Conservation (phyloP, 2,797 vertebrate genomes). For the Leontocebus nigricollis region DNA sequence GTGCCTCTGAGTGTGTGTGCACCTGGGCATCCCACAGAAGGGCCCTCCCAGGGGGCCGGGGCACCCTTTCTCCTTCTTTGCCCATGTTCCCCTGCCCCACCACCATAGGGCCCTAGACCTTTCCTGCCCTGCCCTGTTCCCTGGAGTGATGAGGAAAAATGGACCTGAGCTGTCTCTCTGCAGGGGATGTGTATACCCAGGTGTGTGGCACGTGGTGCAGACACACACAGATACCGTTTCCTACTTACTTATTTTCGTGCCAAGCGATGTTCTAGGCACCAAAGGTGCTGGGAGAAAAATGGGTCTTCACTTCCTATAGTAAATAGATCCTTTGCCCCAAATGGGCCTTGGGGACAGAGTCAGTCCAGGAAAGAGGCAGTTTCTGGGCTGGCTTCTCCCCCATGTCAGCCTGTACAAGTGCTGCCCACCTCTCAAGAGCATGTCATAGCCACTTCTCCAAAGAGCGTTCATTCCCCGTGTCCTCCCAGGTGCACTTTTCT, state of each 20-base stretch:
- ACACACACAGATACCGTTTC: background rate
- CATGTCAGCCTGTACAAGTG: background rate
- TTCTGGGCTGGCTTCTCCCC: background rate
- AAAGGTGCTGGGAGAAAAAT: background rate
- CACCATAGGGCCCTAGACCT: slow-evolving; percentile 18
- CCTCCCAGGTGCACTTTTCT: background rate
- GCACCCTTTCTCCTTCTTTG: background rate
- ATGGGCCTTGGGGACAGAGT: background rate
- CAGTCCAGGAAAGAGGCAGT: background rate
- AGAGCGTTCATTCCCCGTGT: no score
- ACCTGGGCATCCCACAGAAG: background rate
- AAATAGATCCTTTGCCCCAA: background rate
- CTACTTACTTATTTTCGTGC: background rate
- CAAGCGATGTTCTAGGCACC: background rate
- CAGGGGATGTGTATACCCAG: background rate
- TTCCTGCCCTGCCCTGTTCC: slow-evolving; percentile 59
- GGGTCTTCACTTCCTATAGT: background rate
- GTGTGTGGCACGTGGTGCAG: background rate
- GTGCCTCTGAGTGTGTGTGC: background rate
- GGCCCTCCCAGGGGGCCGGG: background rate
- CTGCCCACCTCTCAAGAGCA: background rate
- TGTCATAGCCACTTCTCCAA: background rate
- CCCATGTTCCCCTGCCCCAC: background rate
- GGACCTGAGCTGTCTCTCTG: background rate
- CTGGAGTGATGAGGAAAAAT: background rate